Evolutionary conservation across 1,140 invertebrate genomes (phyloP), one percentile per base, ranked within the genome.

Genomic region (Diorhabda sublineata): DNA sequence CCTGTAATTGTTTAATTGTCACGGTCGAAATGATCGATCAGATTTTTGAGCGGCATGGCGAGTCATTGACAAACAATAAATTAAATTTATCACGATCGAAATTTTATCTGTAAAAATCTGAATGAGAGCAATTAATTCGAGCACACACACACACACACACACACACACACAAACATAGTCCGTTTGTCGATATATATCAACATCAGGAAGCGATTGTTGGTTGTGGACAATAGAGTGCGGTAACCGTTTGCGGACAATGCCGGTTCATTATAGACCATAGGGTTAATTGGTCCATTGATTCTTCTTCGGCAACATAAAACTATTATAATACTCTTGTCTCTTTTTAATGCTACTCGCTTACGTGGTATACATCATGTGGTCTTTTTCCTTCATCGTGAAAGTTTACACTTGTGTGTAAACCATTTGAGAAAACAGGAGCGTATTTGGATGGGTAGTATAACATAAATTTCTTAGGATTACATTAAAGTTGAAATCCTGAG

Each of bases 261-360:
- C 47, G 47, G 47, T 60, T 60, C 58, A 60, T 60, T 60, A 60
- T 60, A 11, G 58, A 42, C 47, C 58, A 11, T 60, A 60, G 58
- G 58, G 58, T 60, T 60, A 60, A 60, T 60, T 60, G 58, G 58
- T 60, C 58, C 58, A 60, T 60, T 60, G 58, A 60, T 60, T 60
- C 58, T 60, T 42, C n/a, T 60, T 11, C 58, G 5, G 11, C n/a
- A 42, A 60, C 58, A 4, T n/a, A 52, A n/a, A 52, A 52, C 47
- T 52, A 52, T 52, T 52, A 52, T n/a, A 2, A 3, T 52, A 6
- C 6, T n/a, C n/a, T n/a, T 6, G 2, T 52, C 47, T 52, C 47
- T 52, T 52, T 52, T n/a, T 52, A 26, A 26, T 26, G 26, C 26
- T 26, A 26, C 26, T 26, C 26, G 26, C 26, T 26, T 26, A 26